These are phyloP conservation scores for Ibycter americanus DNA, from an alignment of 2,797 vertebrate species.

Conservation along the genomic window DNA sequence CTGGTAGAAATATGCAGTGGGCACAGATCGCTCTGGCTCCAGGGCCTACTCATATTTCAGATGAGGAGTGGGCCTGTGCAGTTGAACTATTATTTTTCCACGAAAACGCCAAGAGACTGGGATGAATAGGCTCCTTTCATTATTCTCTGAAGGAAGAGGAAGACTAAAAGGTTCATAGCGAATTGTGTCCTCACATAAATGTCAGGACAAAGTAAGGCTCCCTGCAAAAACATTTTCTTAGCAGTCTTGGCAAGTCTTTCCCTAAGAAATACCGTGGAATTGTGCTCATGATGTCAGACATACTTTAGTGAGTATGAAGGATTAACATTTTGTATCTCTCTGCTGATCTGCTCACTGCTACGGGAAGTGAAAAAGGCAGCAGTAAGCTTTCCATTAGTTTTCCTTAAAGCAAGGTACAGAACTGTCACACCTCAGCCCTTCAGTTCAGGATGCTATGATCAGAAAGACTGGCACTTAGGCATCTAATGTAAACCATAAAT, in stretches of 20 bases:
- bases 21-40: conserved; percentile 16
- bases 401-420: neutral
- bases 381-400: neutral
- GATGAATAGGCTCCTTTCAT: conserved; percentile 71
- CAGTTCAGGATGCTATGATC: neutral
- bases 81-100: conserved; percentile 64
- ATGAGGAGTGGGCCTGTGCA: conserved; percentile 51
- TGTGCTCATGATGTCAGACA: conserved; percentile 21
- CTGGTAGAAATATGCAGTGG: conserved; percentile 38
- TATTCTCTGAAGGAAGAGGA: conserved; percentile 50
- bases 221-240: conserved; percentile 64
- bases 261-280: neutral
- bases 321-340: neutral
- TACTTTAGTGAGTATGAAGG: neutral
- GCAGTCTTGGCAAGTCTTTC: conserved; percentile 6
- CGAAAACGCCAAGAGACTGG: conserved; percentile 10
- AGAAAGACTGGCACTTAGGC: neutral
- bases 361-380: neutral
- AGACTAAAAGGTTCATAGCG: conserved; percentile 25
- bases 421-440: neutral
- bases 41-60: conserved; percentile 65
- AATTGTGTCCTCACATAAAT: conserved; percentile 56
- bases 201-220: conserved; percentile 41
- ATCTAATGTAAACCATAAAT: neutral
- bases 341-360: neutral